Evolutionary conservation across 2,888 invertebrate species (phyloP).

Genomic region (Caenorhabditis panamensis): DNA sequence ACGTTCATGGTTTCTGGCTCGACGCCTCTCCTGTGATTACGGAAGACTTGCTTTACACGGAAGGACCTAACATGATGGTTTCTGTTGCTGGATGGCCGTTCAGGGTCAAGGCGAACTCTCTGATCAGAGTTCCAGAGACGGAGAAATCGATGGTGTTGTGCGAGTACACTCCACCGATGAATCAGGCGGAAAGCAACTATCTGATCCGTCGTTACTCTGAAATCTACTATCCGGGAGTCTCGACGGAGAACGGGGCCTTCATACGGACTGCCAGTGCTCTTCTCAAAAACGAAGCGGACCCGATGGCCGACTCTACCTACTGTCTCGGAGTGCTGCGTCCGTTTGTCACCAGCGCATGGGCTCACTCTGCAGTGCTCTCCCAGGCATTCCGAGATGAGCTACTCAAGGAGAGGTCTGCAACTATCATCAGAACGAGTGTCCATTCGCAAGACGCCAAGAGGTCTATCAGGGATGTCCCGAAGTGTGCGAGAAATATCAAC

Average conservation of each 20-base stretch:
- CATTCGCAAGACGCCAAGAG: neutral
- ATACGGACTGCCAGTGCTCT: neutral
- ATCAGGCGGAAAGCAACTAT: constrained; percentile 8
- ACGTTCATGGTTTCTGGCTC: neutral
- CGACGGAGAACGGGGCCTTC: constrained; percentile 1
- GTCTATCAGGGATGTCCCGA: neutral
- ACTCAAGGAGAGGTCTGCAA: neutral
- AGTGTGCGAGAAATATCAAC: neutral
- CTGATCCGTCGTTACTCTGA: constrained; percentile 15
- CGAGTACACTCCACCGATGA: constrained; percentile 20
- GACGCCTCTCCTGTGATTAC: constrained; percentile 10
- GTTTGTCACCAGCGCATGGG: neutral
- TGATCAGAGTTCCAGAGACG: constrained; percentile 3
- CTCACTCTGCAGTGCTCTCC: constrained; percentile 15
- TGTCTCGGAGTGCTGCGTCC: constrained; percentile 7
- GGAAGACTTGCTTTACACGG: neutral
- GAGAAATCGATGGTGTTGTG: constrained; percentile 26
- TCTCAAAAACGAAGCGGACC: neutral
- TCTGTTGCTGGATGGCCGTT: constrained; percentile 10
- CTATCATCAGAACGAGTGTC: constrained; percentile 5
- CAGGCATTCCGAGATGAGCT: neutral
- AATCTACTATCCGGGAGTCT: constrained; percentile 15
- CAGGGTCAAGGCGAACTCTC: neutral
- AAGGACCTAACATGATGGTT: constrained; percentile 10
- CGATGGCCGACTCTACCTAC: neutral